phyloP scores from a whole-genome alignment of 2,113 vertebrate genomes.

The Chionis minor region DNA sequence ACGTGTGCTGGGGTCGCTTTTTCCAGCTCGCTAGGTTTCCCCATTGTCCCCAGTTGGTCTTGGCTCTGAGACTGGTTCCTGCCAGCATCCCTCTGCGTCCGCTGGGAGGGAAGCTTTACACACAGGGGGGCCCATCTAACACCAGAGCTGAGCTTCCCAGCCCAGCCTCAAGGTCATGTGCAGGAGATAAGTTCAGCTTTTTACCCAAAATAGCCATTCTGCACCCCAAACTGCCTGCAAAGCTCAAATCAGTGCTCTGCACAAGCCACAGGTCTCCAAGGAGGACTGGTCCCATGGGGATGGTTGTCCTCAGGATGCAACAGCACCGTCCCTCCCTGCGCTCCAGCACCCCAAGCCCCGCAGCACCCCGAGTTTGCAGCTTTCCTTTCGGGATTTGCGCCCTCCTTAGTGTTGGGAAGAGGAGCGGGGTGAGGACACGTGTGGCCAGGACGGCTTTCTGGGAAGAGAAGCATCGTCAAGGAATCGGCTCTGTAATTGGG shows the following conservation, averaged over 20 bases:
- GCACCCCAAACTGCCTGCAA: fast-evolving
- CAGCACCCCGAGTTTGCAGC: not conserved
- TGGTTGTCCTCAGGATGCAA: fast-evolving
- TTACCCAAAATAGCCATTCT: not conserved
- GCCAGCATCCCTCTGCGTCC: not conserved
- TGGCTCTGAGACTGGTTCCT: not conserved
- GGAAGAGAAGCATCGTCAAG: not conserved
- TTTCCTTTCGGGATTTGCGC: not conserved
- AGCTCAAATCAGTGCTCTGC: not conserved
- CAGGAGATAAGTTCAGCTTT: not conserved
- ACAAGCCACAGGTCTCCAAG: not conserved
- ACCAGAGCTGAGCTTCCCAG: not conserved
- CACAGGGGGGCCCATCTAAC: fast-evolving
- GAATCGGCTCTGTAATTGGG: not conserved
- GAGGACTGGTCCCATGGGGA: fast-evolving
- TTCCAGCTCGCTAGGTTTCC: not conserved
- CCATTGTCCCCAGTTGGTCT: fast-evolving
- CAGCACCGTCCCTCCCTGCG: not conserved
- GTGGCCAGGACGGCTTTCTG: not conserved
- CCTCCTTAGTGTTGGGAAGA: fast-evolving
- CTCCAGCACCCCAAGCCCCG: not conserved
- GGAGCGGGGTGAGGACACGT: fast-evolving
- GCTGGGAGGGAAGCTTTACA: not conserved
- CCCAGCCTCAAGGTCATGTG: not conserved
- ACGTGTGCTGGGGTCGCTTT: fast-evolving